These are phyloP conservation scores for Drosophila birchii DNA, from an alignment of 2,888 invertebrate genomes.

Conservation along the genomic window DNA sequence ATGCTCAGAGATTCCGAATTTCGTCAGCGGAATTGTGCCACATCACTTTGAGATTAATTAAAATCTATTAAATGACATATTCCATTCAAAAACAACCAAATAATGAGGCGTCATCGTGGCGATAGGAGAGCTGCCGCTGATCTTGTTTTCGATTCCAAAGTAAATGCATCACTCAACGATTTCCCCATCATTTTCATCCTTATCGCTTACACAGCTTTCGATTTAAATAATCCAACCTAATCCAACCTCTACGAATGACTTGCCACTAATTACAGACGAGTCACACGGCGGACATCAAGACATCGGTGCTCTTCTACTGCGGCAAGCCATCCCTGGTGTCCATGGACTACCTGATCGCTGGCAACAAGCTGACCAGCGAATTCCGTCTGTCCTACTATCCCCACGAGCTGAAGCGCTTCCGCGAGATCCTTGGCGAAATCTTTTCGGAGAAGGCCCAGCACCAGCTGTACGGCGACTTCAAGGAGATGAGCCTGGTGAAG, in stretches of 20 bases:
- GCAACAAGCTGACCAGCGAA: slow-evolving; percentile 87
- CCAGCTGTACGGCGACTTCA: slow-evolving; percentile 93
- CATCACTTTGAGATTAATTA: slow-evolving; percentile 46
- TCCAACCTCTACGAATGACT: slow-evolving; percentile 47
- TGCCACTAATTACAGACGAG: slow-evolving; percentile 87
- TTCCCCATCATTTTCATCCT: slow-evolving; percentile 9
- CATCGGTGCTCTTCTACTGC: slow-evolving; percentile 92
- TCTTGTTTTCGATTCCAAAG: slow-evolving; percentile 20
- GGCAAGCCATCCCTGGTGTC: slow-evolving; percentile 92
- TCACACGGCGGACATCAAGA: slow-evolving; percentile 93
- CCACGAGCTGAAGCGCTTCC: slow-evolving; percentile 90
- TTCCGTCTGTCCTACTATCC: slow-evolving; percentile 96
- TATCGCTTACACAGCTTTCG: slow-evolving; percentile 10
- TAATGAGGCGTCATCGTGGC: slow-evolving; percentile 48
- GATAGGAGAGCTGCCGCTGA: slow-evolving; percentile 47
- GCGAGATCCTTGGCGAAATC: slow-evolving; percentile 88
- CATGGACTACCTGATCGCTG: slow-evolving; percentile 92
- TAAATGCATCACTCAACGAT: background rate
- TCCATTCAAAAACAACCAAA: slow-evolving; percentile 22
- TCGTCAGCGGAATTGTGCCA: slow-evolving; percentile 3
- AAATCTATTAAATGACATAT: slow-evolving; percentile 59
- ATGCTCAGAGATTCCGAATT: background rate
- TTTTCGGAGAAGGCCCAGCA: slow-evolving; percentile 89
- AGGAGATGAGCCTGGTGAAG: slow-evolving; percentile 87
- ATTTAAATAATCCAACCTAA: slow-evolving; percentile 31